Conservation (phyloP, 2,113 vertebrate species). For the Dicaeum eximium region DNA sequence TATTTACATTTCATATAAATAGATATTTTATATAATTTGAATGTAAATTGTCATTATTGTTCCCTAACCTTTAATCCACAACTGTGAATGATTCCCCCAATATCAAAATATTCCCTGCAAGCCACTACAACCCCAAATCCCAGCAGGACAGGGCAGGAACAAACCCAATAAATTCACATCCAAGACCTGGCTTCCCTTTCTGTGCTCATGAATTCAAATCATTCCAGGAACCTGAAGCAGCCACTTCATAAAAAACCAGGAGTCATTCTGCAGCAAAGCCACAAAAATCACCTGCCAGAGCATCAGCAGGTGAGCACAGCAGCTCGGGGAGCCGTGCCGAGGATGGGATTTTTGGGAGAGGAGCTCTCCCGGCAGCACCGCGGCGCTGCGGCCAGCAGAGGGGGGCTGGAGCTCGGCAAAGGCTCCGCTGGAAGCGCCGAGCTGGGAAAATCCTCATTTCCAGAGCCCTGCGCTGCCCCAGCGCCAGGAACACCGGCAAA, state of each 20-base stretch:
- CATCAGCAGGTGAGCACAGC: accelerated
- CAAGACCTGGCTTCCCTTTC: background rate
- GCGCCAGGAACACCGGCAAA: background rate
- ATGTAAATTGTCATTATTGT: background rate
- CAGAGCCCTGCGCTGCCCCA: too few relatives aligned
- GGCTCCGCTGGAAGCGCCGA: accelerated
- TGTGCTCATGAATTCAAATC: background rate
- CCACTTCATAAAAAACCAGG: background rate
- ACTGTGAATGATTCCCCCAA: background rate
- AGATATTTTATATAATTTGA: background rate
- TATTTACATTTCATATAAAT: background rate
- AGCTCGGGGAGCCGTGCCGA: accelerated
- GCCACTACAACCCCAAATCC: background rate
- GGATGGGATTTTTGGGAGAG: background rate
- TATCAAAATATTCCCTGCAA: background rate
- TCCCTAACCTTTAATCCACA: background rate
- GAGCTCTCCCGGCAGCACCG: background rate
- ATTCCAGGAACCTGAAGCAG: background rate
- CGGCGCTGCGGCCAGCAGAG: slow-evolving; percentile 17
- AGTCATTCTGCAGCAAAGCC: background rate
- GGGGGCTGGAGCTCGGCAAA: slow-evolving; percentile 18
- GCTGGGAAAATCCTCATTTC: background rate
- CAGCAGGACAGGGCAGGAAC: background rate
- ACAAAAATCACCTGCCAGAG: background rate
- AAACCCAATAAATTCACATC: background rate